A percentile compares a stretch with the other conserved stretches of the same genome.
Conservation (phyloP, 2,888 invertebrate genomes). For the Epicampocera succincta region DNA sequence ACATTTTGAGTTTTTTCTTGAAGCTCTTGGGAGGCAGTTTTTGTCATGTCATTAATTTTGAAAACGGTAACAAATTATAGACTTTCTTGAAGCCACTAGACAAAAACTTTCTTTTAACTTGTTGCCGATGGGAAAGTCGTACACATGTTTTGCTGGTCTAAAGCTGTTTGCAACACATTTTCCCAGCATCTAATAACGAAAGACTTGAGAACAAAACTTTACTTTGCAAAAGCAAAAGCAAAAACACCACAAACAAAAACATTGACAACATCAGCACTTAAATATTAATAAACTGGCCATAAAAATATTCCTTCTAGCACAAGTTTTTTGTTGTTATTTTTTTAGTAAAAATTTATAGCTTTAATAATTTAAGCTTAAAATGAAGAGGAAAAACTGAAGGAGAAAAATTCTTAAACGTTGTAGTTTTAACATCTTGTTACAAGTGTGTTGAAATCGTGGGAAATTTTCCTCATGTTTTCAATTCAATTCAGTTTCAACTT, state of each 20-base stretch:
- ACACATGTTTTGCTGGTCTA: too few relatives aligned
- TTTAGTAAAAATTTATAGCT: too few relatives aligned
- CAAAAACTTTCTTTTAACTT: too few relatives aligned
- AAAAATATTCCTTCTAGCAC: conserved; percentile 11
- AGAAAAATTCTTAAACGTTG: conserved; percentile 3
- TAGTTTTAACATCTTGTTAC: conserved; percentile 12
- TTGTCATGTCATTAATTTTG: too few relatives aligned
- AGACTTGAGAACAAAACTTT: conserved; percentile 22
- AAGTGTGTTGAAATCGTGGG: conserved; percentile 44
- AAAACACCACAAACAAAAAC: too few relatives aligned
- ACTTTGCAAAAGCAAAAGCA: not conserved
- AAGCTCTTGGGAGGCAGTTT: too few relatives aligned
- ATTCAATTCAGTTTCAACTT: conserved; percentile 36
- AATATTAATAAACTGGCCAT: conserved; percentile 34
- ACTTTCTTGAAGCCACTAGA: too few relatives aligned
- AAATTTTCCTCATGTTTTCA: conserved; percentile 50
- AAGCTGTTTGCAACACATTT: not conserved
- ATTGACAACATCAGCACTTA: not conserved
- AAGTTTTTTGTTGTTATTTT: conserved; percentile 9
- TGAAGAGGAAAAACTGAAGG: too few relatives aligned
- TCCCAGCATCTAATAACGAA: not conserved
- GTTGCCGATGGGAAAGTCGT: too few relatives aligned
- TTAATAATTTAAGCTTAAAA: too few relatives aligned
- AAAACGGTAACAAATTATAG: too few relatives aligned
- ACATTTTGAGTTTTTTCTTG: too few relatives aligned